Base-by-base conservation (phyloP, 2,888 invertebrate genomes). In the Chymomyza amoena region DNA sequence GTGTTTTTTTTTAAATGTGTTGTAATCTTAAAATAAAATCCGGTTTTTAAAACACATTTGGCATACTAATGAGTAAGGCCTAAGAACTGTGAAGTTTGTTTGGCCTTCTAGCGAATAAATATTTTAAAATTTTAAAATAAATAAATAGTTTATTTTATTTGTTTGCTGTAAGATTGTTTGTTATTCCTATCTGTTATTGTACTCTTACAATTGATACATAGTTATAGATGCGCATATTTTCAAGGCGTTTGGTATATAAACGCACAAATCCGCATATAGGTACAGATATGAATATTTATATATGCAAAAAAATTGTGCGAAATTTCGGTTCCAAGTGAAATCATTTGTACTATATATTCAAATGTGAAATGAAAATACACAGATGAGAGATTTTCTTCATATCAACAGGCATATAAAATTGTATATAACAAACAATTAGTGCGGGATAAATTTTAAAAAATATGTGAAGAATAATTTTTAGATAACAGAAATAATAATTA, bases 21-120 rank as follows among this genome's bases (percentile, higher is more conserved):
- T 67, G 57, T 32, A 28, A 25, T 70, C 63, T 70, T 76, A 60
- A 75, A 85, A 73, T 77, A 18, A 60, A 73, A 77, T 72, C 67
- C 75, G 67, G 74, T 73, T 78, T 74, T 62, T n/a, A 54, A 39
- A 66, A 52, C 61, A 59, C 9, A 61, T 61, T 54, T n/a, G n/a
- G 54, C 54, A 54, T 54, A 54, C n/a, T 9, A 54, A 54, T 54
- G 54, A 54, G 54, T n/a, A 54, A n/a, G 4, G 52, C 52, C 18
- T 54, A n/a, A 16, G 13, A 54, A 18, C 52, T 54, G 5, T 54
- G 4, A 45, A 13, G 39, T 45, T 54, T 54, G 54, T 54, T 15
- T n/a, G 54, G 13, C 39, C 13, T 45, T 45, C 13, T 13, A 45
- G 13, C 39, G 13, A 45, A 45, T 13, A 45, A 13, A 45, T 45